phyloP scores from a whole-genome alignment of 2,888 invertebrate genomes.

The Petrophora chlorosata region DNA sequence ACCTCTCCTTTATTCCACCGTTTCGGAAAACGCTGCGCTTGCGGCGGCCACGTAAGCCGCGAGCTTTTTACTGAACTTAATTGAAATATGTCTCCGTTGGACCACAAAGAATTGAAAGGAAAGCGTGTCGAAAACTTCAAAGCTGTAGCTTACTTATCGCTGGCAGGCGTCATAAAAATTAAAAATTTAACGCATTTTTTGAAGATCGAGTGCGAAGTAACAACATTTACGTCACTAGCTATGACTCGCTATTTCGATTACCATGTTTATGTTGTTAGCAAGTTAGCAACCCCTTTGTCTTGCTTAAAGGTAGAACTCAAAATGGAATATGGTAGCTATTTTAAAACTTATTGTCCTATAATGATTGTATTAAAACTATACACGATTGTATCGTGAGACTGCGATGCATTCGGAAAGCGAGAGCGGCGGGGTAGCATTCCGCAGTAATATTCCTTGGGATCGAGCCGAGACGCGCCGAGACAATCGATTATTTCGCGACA shows the following conservation, averaged over 20 bases:
- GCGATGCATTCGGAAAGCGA: conserved; percentile 61
- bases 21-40: conserved; percentile 14
- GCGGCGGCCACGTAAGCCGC: conserved; percentile 13
- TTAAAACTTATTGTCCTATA: conserved; percentile 23
- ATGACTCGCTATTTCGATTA: too few relatives aligned
- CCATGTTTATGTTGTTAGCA: too few relatives aligned
- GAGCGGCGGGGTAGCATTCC: conserved; percentile 77
- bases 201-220: too few relatives aligned
- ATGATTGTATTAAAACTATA: conserved; percentile 40
- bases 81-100: conserved; percentile 50
- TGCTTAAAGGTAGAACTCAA: too few relatives aligned
- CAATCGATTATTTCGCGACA: conserved; percentile 61
- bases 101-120: conserved; percentile 34
- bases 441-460: conserved; percentile 68
- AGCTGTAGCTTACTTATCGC: too few relatives aligned
- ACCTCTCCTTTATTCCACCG: conserved; percentile 28
- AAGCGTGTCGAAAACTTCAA: conserved; percentile 22
- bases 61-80: conserved; percentile 39
- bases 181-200: too few relatives aligned
- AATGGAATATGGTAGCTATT: too few relatives aligned
- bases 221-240: too few relatives aligned
- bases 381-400: conserved; percentile 32
- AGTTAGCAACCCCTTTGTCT: too few relatives aligned
- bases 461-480: conserved; percentile 40
- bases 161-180: too few relatives aligned